Percentiles rank a stretch among this genome's conserved stretches.
phyloP scores from a whole-genome alignment of 2,888 invertebrate species.

The Marronus borbonicus region DNA sequence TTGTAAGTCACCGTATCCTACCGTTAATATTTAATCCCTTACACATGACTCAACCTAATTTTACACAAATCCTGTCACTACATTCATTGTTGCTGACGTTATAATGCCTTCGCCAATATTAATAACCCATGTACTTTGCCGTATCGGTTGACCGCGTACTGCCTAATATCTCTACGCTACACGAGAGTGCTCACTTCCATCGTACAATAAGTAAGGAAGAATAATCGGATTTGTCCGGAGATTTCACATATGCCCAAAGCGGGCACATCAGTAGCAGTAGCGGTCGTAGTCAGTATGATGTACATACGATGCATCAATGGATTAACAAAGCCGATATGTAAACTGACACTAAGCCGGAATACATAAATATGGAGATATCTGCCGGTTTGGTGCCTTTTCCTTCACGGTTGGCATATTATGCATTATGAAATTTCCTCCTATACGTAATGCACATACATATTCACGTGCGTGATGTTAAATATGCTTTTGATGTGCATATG shows the following conservation, averaged over 20 bases:
- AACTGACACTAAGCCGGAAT: slow-evolving; percentile 58
- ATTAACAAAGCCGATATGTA: slow-evolving; percentile 53
- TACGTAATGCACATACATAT: no score
- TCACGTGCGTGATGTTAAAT: no score
- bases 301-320: slow-evolving; percentile 1
- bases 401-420: slow-evolving; percentile 27
- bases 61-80: slow-evolving; percentile 31
- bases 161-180: slow-evolving; percentile 6
- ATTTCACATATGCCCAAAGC: slow-evolving; percentile 57
- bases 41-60: slow-evolving; percentile 40
- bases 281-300: not conserved
- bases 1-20: slow-evolving; percentile 8
- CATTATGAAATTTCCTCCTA: not conserved
- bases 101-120: slow-evolving; percentile 39
- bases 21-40: slow-evolving; percentile 33
- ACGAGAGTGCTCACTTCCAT: not conserved
- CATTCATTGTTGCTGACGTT: slow-evolving; percentile 1
- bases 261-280: slow-evolving; percentile 13
- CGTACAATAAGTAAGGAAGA: slow-evolving; percentile 41
- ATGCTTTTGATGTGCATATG: no score
- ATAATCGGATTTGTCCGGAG: slow-evolving; percentile 57
- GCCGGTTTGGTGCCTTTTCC: slow-evolving; percentile 29
- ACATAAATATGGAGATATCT: slow-evolving; percentile 42
- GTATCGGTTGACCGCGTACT: slow-evolving; percentile 27
- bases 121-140: slow-evolving; percentile 31